Conservation (phyloP, 37 sponge, comb jelly and placozoan genomes). For the Chondrilla cf. caribensis region DNA sequence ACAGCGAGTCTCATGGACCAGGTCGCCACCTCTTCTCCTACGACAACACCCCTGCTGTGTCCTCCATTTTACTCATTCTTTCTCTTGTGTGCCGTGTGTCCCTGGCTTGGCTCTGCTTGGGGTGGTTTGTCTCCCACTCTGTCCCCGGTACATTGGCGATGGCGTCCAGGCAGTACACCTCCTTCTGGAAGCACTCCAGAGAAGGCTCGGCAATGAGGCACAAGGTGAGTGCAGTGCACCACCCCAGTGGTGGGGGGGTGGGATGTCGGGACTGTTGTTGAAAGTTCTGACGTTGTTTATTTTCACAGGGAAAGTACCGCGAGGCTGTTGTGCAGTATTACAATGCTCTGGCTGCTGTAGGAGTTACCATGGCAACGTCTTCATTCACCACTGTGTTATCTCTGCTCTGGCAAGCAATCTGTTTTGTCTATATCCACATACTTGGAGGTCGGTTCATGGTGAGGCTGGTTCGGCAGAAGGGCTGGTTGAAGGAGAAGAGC, state of each 20-base stretch:
- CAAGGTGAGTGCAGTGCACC: constrained; percentile 8
- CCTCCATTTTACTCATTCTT: neutral
- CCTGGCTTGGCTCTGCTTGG: constrained; percentile 54
- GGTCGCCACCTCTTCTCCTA: neutral
- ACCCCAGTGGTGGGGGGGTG: too few species aligned
- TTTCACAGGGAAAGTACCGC: neutral
- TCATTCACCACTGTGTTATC: constrained; percentile 20
- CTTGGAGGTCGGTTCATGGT: neutral
- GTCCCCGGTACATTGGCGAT: constrained; percentile 7
- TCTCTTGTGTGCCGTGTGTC: constrained; percentile 11
- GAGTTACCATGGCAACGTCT: constrained; percentile 49
- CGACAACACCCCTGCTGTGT: neutral
- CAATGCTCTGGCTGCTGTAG: constrained; percentile 45
- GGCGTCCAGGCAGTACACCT: neutral
- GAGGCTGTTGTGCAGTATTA: neutral
- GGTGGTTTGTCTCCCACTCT: constrained; percentile 46
- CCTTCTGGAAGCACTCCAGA: neutral
- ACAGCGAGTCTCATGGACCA: neutral
- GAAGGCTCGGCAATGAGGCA: neutral
- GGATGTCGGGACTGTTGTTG: too few species aligned
- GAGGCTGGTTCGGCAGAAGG: neutral
- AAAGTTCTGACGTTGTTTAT: neutral
- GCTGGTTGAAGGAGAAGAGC: neutral
- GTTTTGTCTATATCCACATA: neutral
- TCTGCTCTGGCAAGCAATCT: constrained; percentile 57